phyloP scores from a whole-genome alignment of 1,140 invertebrate genomes.

The Nasonia longicornis region DNA sequence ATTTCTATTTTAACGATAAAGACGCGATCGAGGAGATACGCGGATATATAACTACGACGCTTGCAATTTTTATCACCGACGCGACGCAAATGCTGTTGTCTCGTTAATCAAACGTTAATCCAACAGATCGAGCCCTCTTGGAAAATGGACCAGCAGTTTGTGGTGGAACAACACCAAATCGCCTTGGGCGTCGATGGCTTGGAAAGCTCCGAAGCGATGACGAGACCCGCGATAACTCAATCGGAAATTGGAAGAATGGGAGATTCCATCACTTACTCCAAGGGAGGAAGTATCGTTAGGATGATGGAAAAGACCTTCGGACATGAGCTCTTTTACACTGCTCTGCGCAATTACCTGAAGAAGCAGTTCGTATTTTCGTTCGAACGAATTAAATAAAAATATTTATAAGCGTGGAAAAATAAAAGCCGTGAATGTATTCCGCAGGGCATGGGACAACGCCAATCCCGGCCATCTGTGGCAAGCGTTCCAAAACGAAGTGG shows the following conservation, averaged over 20 bases:
- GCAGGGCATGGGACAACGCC: conserved; percentile 68
- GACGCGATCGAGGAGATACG: too few species aligned
- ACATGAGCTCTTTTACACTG: conserved; percentile 73
- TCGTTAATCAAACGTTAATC: not conserved
- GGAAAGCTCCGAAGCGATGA: conserved; percentile 55
- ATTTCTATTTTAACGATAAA: too few species aligned
- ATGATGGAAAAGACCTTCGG: conserved; percentile 84
- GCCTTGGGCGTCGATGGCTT: conserved; percentile 54
- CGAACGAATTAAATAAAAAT: too few species aligned
- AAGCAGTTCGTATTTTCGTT: conserved; percentile 63
- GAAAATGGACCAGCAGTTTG: conserved; percentile 71
- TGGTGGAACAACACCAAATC: conserved; percentile 55
- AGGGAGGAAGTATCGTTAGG: conserved; percentile 77
- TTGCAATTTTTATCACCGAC: not conserved
- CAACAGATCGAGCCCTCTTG: conserved; percentile 56
- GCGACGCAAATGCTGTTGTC: not conserved
- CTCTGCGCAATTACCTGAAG: conserved; percentile 71
- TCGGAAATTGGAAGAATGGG: conserved; percentile 75
- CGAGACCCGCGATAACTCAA: conserved; percentile 57
- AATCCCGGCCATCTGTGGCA: conserved; percentile 74
- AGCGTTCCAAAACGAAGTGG: conserved; percentile 69
- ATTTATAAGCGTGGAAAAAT: not conserved
- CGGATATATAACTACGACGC: too few species aligned
- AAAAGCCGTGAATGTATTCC: not conserved
- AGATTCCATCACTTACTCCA: conserved; percentile 79